A percentile compares a stretch with the other conserved stretches of the same genome.
phyloP scores from a whole-genome alignment of 2,113 vertebrate species.

The Alligator mississippiensis region DNA sequence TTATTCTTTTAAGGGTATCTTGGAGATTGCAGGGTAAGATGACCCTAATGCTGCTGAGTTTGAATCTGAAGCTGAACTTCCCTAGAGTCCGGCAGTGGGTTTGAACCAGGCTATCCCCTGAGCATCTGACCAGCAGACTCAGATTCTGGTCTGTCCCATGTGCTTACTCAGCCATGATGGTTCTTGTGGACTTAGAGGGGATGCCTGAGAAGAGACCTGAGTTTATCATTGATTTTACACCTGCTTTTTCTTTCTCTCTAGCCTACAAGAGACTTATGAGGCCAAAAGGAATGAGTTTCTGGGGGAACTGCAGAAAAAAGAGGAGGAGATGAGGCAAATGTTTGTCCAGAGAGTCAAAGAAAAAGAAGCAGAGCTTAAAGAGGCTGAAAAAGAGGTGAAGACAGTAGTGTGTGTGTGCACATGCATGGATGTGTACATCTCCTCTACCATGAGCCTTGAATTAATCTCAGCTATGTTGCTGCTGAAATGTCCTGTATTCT shows the following conservation, averaged over 20 bases:
- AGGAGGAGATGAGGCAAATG: conserved; percentile 99
- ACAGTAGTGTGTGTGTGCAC: conserved; percentile 3
- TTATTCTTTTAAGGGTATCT: background rate
- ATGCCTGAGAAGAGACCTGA: background rate
- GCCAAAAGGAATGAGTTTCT: conserved; percentile 98
- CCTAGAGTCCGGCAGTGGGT: background rate
- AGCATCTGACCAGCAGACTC: background rate
- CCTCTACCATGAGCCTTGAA: background rate
- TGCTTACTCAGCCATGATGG: background rate
- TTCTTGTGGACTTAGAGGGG: background rate
- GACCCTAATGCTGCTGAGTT: background rate
- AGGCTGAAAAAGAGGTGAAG: conserved; percentile 97
- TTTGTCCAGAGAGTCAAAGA: conserved; percentile 99
- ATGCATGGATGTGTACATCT: background rate
- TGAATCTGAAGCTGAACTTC: background rate
- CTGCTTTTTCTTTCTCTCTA: conserved; percentile 48
- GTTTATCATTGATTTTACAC: background rate
- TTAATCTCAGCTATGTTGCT: background rate
- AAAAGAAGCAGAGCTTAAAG: conserved; percentile 97
- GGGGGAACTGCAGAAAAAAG: conserved; percentile 97
- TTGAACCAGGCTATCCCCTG: background rate
- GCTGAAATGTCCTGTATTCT: background rate
- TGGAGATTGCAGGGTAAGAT: background rate
- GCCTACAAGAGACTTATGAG: conserved; percentile 98
- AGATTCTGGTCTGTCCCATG: background rate